Percentiles rank a stretch among this genome's conserved stretches.
Conservation (phyloP, 2,888 invertebrate species). For the Tinea trinotella region DNA sequence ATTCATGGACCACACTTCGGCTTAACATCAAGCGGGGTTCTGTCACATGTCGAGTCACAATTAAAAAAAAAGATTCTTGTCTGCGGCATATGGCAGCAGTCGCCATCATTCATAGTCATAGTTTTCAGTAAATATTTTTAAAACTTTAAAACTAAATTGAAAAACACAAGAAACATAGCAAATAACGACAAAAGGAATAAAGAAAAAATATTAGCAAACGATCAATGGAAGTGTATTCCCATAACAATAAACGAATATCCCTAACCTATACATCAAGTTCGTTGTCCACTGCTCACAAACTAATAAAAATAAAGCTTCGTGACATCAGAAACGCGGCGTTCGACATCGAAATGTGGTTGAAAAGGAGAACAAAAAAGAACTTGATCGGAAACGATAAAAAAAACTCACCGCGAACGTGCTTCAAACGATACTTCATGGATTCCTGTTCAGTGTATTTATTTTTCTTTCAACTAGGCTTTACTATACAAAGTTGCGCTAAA, state of each 20-base stretch:
- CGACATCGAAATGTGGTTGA: slow-evolving; percentile 10
- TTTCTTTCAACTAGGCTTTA: slow-evolving; percentile 3
- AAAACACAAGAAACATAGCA: too few species aligned
- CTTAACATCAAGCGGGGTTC: too few species aligned
- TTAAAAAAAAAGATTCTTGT: too few species aligned
- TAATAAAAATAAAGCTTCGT: background rate
- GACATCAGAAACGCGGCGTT: slow-evolving; percentile 13
- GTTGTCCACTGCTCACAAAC: background rate
- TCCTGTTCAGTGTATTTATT: slow-evolving; percentile 9
- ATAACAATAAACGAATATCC: background rate
- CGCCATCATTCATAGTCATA: too few species aligned
- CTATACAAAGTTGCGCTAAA: background rate
- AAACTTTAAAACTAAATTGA: too few species aligned
- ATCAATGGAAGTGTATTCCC: background rate
- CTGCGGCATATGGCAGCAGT: too few species aligned
- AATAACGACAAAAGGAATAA: background rate
- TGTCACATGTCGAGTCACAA: too few species aligned
- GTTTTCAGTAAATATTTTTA: too few species aligned
- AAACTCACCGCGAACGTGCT: slow-evolving; percentile 14
- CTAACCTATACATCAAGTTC: background rate
- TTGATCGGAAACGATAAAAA: slow-evolving; percentile 10
- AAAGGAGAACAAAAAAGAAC: slow-evolving; percentile 7
- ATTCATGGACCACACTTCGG: too few species aligned
- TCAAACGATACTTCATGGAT: slow-evolving; percentile 16
- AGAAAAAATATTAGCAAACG: background rate